phyloP scores from a whole-genome alignment of 2,797 vertebrate genomes.

The Rhyacichthys aspro region DNA sequence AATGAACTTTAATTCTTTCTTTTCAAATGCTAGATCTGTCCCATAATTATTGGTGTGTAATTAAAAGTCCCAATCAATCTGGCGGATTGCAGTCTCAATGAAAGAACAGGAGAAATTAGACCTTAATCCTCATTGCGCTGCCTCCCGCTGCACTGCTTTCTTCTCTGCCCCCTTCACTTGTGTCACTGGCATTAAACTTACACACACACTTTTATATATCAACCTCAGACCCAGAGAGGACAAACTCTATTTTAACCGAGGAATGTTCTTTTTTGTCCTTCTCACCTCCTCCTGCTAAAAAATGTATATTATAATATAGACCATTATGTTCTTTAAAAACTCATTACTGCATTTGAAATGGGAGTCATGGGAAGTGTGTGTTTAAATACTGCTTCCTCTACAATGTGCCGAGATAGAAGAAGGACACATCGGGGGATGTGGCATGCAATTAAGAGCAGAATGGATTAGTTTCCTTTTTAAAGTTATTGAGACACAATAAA shows the following conservation, averaged over 20 bases:
- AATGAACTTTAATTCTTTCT: slow-evolving; percentile 81
- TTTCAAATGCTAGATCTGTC: slow-evolving; percentile 74
- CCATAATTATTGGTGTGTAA: slow-evolving; percentile 81
- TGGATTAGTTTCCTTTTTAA: slow-evolving; percentile 83
- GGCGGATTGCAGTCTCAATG: slow-evolving; percentile 74
- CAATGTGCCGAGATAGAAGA: slow-evolving; percentile 59
- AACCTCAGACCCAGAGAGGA: slow-evolving; percentile 66
- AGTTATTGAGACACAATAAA: slow-evolving; percentile 83
- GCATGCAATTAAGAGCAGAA: slow-evolving; percentile 82
- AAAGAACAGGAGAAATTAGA: slow-evolving; percentile 79
- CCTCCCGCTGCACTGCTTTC: slow-evolving; percentile 36
- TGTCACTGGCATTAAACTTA: slow-evolving; percentile 13
- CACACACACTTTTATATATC: slow-evolving; percentile 42
- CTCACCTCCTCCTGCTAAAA: slow-evolving; percentile 57
- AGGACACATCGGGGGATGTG: slow-evolving; percentile 74
- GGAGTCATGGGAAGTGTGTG: slow-evolving; percentile 71
- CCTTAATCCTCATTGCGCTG: slow-evolving; percentile 77
- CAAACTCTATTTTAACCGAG: slow-evolving; percentile 61
- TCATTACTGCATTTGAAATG: slow-evolving; percentile 81
- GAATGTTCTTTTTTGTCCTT: slow-evolving; percentile 35
- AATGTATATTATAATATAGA: slow-evolving; percentile 75
- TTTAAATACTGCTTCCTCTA: slow-evolving; percentile 67
- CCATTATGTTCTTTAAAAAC: slow-evolving; percentile 82
- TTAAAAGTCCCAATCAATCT: slow-evolving; percentile 85
- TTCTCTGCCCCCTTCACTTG: slow-evolving; percentile 39